Base-by-base conservation (phyloP, 1,140 invertebrate species). In the Protaetia brevitarsis region DNA sequence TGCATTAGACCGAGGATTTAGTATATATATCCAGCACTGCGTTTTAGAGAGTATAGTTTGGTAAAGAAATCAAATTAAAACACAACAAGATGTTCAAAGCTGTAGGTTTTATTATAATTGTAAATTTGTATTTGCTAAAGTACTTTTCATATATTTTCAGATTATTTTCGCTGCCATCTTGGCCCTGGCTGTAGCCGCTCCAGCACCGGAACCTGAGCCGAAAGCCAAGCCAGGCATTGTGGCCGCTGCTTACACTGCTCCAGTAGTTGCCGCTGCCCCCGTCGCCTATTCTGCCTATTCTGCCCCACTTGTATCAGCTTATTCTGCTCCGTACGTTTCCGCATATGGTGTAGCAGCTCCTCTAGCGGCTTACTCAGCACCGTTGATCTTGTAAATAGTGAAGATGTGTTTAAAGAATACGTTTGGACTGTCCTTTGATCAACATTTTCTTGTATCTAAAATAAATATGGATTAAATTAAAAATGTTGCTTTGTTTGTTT, bases 151-250 rank as follows among this genome's bases (percentile, higher is more conserved):
- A 26, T 71, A 6, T 5, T 6, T 72, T 29, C 34, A 72, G 70
- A 36, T 74, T 62, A 70, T 73, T 10, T 61, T 84, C 68, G 77
- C 82, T 71, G 79, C 81, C 68, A 68, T 83, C 63, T 70, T 83
- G 77, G 80, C 80, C 36, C 73, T 82, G 63, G 65, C 58, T 19
- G 41, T 62, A n/a, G 59, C 59, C 36, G 36, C 59, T 16, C 60
- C 60, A 62, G 30, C 27, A 2, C 21, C 60, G 8, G 29, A 62
- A 36, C 60, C 60, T 36, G 31, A 62, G 36, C 60, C 60, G 0
- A 59, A 59, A 59, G 27, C 57, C 4, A 59, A 59, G 13, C 57
- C 57, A 29, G 60, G 60, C 3, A 1, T 62, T 1, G 27, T 66
- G 10, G 65, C 65, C 21, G 26, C 34, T 21, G 30, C 56, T 37